These are phyloP conservation scores for Pyxicephalus adspersus DNA, from an alignment of 2,113 vertebrate species.

Conservation along the genomic window DNA sequence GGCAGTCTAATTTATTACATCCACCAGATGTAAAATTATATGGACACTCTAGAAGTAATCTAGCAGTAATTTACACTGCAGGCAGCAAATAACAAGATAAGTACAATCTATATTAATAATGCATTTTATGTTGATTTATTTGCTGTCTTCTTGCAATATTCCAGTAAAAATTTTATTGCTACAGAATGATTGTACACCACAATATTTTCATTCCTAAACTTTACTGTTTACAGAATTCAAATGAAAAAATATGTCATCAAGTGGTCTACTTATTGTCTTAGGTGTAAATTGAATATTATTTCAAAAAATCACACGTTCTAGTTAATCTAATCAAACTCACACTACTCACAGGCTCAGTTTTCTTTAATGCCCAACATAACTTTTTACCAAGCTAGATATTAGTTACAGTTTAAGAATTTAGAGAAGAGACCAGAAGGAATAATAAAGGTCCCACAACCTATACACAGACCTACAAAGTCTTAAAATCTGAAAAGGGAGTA, in stretches of 20 bases:
- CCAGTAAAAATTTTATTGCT: slow-evolving; percentile 68
- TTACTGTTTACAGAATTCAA: slow-evolving; percentile 61
- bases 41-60: slow-evolving; percentile 69
- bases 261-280: slow-evolving; percentile 58
- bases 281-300: no score
- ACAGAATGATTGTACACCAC: slow-evolving; percentile 60
- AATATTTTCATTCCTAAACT: slow-evolving; percentile 66
- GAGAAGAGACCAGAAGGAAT: no score
- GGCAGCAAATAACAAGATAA: slow-evolving; percentile 76
- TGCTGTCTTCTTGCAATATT: slow-evolving; percentile 60
- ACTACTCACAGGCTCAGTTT: no score
- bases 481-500: no score
- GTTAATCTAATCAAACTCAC: no score
- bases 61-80: slow-evolving; percentile 71
- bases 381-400: no score
- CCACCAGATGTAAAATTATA: slow-evolving; percentile 67
- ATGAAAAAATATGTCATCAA: slow-evolving; percentile 52
- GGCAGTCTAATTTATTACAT: slow-evolving; percentile 65
- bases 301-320: no score
- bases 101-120: slow-evolving; percentile 76
- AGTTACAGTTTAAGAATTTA: no score
- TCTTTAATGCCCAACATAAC: no score
- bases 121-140: slow-evolving; percentile 64
- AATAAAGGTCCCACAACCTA: no score
- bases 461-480: no score